These are phyloP conservation scores for Leptobrachium leishanense DNA, from an alignment of 2,113 vertebrate genomes.

Conservation along the genomic window DNA sequence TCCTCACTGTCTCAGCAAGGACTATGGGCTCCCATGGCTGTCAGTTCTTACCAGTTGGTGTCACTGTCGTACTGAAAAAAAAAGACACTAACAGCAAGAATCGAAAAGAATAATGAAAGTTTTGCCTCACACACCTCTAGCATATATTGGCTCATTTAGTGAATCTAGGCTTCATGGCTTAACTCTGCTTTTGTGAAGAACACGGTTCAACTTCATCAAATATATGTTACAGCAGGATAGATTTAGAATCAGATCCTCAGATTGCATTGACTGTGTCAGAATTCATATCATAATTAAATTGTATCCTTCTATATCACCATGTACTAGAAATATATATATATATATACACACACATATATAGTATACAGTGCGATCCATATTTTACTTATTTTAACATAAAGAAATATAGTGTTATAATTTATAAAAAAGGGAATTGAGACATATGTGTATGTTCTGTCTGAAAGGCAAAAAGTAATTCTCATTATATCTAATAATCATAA, in stretches of 20 bases:
- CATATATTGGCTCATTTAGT: slow-evolving; percentile 23
- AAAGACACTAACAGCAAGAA: slow-evolving; percentile 6
- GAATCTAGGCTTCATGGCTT: neutral
- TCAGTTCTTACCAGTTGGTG: slow-evolving; percentile 1
- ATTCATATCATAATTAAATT: neutral
- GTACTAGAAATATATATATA: neutral
- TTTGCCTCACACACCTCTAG: neutral
- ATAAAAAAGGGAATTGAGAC: no score
- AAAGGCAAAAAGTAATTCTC: no score
- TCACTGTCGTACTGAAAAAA: slow-evolving; percentile 38
- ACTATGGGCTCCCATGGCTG: slow-evolving; percentile 18
- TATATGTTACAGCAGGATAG: neutral
- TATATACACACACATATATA: neutral
- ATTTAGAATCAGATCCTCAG: neutral
- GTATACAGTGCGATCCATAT: neutral
- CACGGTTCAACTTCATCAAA: neutral
- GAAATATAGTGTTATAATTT: no score
- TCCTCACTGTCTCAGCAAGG: neutral
- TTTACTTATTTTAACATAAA: no score
- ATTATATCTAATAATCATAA: no score
- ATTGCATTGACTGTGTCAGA: neutral
- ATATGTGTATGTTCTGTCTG: no score
- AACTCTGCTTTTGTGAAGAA: slow-evolving; percentile 7
- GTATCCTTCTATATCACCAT: no score
- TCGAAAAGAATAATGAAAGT: slow-evolving; percentile 3